A percentile compares a stretch with the other conserved stretches of the same genome.
These are phyloP conservation scores for Euborellia annulipes DNA, from an alignment of 1,140 invertebrate species.

Conservation along the genomic window DNA sequence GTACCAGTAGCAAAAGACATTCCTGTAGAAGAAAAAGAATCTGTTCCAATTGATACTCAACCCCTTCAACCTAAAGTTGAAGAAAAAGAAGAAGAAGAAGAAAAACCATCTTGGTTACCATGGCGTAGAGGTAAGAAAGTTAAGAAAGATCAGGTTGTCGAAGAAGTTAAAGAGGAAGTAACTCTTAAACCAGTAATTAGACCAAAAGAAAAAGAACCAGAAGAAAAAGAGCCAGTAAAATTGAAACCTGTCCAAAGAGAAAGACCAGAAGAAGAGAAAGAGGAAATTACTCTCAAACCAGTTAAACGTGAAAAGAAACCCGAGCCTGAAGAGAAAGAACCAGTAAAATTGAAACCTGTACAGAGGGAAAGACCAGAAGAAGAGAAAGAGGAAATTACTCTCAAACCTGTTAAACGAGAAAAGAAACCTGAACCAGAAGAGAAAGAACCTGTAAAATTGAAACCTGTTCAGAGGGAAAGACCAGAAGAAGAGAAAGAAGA, in stretches of 20 bases:
- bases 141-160: background rate
- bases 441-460: slow-evolving; percentile 26
- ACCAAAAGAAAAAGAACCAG: background rate
- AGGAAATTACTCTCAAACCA: slow-evolving; percentile 8
- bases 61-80: slow-evolving; percentile 13
- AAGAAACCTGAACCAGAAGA: slow-evolving; percentile 11
- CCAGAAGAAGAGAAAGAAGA: slow-evolving; percentile 9
- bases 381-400: slow-evolving; percentile 15
- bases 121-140: background rate
- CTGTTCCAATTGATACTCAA: background rate
- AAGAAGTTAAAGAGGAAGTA: slow-evolving; percentile 2
- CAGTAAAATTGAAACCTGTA: slow-evolving; percentile 27
- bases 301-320: slow-evolving; percentile 12
- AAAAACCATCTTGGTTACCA: slow-evolving; percentile 7
- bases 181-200: slow-evolving; percentile 3
- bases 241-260: slow-evolving; percentile 15
- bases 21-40: slow-evolving; percentile 9
- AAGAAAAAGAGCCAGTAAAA: slow-evolving; percentile 10
- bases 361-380: slow-evolving; percentile 20
- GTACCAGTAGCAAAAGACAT: slow-evolving; percentile 15
- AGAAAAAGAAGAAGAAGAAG: slow-evolving; percentile 13
- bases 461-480: slow-evolving; percentile 25
- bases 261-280: slow-evolving; percentile 18
- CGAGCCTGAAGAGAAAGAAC: slow-evolving; percentile 24
- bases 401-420: slow-evolving; percentile 5